Conservation (phyloP, 2,888 invertebrate genomes). For the Lepeophtheirus nordmannii region DNA sequence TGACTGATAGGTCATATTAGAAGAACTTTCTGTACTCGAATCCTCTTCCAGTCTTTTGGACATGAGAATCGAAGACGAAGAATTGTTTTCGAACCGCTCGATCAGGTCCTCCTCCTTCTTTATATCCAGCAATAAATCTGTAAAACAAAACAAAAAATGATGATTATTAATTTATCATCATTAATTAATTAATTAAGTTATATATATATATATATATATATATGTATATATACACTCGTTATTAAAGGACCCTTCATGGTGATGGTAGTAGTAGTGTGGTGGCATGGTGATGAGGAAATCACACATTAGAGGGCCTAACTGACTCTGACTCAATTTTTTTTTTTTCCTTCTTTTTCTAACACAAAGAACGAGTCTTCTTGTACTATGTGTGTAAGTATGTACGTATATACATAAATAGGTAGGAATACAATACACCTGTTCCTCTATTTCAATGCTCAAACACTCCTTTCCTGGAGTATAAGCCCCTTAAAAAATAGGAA, state of each 20-base stretch:
- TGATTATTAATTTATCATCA: too few species aligned
- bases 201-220: too few species aligned
- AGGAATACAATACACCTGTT: background rate
- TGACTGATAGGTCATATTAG: constrained; percentile 2
- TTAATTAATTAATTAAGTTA: too few species aligned
- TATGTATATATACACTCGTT: too few species aligned
- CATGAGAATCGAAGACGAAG: background rate
- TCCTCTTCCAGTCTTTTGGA: constrained; percentile 5
- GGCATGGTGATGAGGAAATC: too few species aligned
- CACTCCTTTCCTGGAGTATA: background rate
- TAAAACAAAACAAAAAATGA: background rate
- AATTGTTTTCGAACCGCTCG: constrained; percentile 1
- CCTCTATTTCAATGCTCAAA: constrained; percentile 1
- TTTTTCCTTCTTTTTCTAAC: background rate
- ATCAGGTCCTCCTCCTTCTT: background rate
- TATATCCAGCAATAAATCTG: constrained; percentile 2
- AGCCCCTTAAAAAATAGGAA: too few species aligned
- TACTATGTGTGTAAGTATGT: too few species aligned
- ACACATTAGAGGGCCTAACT: too few species aligned
- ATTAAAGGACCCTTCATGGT: too few species aligned
- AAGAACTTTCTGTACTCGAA: background rate
- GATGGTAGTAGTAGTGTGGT: too few species aligned
- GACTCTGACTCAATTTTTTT: background rate
- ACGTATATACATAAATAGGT: too few species aligned
- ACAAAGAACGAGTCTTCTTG: background rate